These are phyloP conservation scores for Apodemus agrarius DNA, from an alignment of 2,797 vertebrate genomes.

Conservation along the genomic window DNA sequence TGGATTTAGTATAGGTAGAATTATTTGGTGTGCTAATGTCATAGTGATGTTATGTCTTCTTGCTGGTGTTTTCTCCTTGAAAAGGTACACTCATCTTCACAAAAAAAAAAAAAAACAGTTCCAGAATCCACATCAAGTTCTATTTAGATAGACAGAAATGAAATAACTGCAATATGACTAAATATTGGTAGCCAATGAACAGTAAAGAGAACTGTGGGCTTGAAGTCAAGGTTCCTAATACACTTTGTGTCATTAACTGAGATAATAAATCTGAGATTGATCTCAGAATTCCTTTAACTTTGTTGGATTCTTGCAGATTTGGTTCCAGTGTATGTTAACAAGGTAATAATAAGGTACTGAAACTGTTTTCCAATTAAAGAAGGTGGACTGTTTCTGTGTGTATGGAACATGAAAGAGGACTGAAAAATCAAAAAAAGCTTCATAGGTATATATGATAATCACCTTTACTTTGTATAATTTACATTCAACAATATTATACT, in stretches of 20 bases:
- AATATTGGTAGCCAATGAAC: not conserved
- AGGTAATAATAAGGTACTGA: not conserved
- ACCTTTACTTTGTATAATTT: not conserved
- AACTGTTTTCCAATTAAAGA: not conserved
- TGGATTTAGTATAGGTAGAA: constrained; percentile 48
- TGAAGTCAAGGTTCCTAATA: not conserved
- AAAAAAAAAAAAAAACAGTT: not conserved
- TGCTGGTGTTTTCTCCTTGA: constrained; percentile 69
- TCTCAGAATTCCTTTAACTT: not conserved
- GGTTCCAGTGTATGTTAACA: not conserved
- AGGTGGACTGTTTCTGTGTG: not conserved
- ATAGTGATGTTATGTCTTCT: constrained; percentile 24
- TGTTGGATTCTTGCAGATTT: not conserved
- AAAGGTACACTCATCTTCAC: constrained; percentile 47
- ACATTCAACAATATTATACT: not conserved
- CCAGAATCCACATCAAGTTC: not conserved
- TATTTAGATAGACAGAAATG: constrained; percentile 72
- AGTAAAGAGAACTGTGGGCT: not conserved
- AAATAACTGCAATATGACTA: constrained; percentile 64
- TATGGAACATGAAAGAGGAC: not conserved
- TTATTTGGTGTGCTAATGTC: not conserved
- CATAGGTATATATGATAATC: not conserved
- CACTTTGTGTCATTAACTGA: not conserved
- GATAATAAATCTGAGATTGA: not conserved
- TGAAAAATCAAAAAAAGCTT: not conserved